Evolutionary conservation across 2,113 vertebrate species (phyloP).

Genomic region (Nanorana parkeri): DNA sequence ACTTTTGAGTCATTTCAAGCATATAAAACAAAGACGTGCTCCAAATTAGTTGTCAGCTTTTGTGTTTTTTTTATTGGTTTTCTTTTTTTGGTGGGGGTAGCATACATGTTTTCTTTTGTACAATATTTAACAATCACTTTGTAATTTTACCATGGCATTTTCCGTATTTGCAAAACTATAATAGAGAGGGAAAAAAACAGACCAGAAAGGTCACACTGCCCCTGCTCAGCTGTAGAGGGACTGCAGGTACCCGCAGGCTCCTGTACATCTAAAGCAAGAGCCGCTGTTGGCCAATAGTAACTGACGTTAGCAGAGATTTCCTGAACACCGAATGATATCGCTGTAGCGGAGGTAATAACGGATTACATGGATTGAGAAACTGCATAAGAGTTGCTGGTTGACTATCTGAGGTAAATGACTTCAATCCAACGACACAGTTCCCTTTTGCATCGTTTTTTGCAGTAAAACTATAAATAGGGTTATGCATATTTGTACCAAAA

Average conservation of each 20-base stretch:
- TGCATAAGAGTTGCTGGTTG: slow-evolving; percentile 82
- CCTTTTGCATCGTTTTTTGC: slow-evolving; percentile 75
- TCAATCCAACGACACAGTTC: slow-evolving; percentile 71
- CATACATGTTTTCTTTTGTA: slow-evolving; percentile 90
- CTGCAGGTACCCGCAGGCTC: too few species aligned
- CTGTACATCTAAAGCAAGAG: too few species aligned
- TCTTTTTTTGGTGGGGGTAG: slow-evolving; percentile 74
- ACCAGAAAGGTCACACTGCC: too few species aligned
- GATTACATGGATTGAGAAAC: slow-evolving; percentile 74
- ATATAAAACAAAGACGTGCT: neutral
- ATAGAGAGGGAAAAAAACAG: slow-evolving; percentile 66
- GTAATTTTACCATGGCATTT: slow-evolving; percentile 68
- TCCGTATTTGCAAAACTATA: slow-evolving; percentile 70
- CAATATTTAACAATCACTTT: slow-evolving; percentile 93
- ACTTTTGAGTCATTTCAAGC: neutral
- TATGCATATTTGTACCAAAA: slow-evolving; percentile 72
- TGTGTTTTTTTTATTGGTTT: slow-evolving; percentile 84
- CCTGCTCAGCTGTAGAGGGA: too few species aligned
- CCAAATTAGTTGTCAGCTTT: slow-evolving; percentile 60
- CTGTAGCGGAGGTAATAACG: slow-evolving; percentile 79
- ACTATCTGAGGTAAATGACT: slow-evolving; percentile 88
- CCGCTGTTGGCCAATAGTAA: slow-evolving; percentile 70
- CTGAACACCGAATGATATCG: slow-evolving; percentile 79
- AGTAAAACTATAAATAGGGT: slow-evolving; percentile 67
- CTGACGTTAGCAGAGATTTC: slow-evolving; percentile 84